Base-by-base conservation (phyloP, 2,113 vertebrate species). In the Actinemys pallida region DNA sequence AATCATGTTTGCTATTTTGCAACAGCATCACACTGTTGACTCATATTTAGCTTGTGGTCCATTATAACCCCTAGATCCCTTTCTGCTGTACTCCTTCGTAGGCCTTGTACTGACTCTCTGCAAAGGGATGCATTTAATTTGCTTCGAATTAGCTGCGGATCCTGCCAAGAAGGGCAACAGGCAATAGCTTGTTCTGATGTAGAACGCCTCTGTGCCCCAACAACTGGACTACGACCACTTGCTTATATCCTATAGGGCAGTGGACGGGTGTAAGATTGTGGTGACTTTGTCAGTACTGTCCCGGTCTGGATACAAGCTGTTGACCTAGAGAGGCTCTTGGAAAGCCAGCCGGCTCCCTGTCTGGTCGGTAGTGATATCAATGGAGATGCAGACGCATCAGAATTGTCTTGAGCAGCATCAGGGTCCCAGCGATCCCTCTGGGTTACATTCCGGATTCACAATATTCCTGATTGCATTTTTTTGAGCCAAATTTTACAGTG, bases 151-250 rank as follows among this genome's bases (percentile, higher is more conserved):
- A 4, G 1, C 83, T 86, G n/a, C 17, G 49, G 56, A 59, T 0
- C 8, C 56, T 22, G 6, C 2, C 27, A 4, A 8, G 14, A 79
- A 72, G 45, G 35, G 25, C 5, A 17, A n/a, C 29, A 6, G 59
- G 7, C 59, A 13, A 5, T 12, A 12, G 53, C 25, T 89, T 76
- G 2, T 13, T 52, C 47, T 16, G 45, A 24, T 20, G 13, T 45
- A 0, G 0, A 1, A 54, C 14, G 14, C 1, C 1, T 39, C 29
- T 65, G 53, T 42, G 8, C 53, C 29, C 6, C 0, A 3, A 1
- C 0, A 0, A 8, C 81, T 6, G 56, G 47, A 2, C 82, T 31
- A 75, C 19, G 42, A 29, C 10, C 57, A 3, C 12, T 69, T 35
- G 1, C 8, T 59, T 14, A 0, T 5, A 1, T 6, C 84, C 31